A percentile compares a stretch with the other conserved stretches of the same genome.
Evolutionary conservation across 2,888 invertebrate species (phyloP).

Genomic region (Ochropacha duplaris): DNA sequence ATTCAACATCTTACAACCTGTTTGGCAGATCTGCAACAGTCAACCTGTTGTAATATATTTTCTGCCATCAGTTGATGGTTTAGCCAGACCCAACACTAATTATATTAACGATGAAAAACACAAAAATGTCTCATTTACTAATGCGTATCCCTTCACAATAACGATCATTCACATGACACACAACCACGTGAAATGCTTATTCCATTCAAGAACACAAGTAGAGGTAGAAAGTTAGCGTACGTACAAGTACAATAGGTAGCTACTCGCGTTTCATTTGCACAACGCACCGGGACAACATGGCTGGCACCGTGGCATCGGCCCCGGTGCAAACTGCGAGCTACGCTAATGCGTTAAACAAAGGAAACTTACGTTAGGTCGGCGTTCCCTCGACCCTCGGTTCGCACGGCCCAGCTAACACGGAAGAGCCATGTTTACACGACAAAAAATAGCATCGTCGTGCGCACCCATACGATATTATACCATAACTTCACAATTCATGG

Average conservation of each 20-base stretch:
- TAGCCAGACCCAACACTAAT: too few relatives aligned
- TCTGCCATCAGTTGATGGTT: too few relatives aligned
- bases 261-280: background rate
- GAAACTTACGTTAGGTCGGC: slow-evolving; percentile 62
- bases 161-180: background rate
- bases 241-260: too few relatives aligned
- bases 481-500: slow-evolving; percentile 47
- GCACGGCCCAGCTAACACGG: slow-evolving; percentile 69
- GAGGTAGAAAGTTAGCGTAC: background rate
- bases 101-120: too few relatives aligned
- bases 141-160: background rate
- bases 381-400: slow-evolving; percentile 64
- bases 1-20: background rate
- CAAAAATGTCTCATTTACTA: too few relatives aligned
- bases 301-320: too few relatives aligned
- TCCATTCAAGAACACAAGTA: background rate
- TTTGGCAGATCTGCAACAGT: background rate
- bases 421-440: slow-evolving; percentile 65
- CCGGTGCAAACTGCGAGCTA: slow-evolving; percentile 33
- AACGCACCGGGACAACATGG: background rate
- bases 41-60: too few relatives aligned
- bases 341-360: slow-evolving; percentile 65
- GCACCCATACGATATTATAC: slow-evolving; percentile 59
- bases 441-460: slow-evolving; percentile 55
- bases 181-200: background rate